Percentiles rank a stretch among this genome's conserved stretches.
phyloP scores from a whole-genome alignment of 2,797 vertebrate species.

The Karalla daura region DNA sequence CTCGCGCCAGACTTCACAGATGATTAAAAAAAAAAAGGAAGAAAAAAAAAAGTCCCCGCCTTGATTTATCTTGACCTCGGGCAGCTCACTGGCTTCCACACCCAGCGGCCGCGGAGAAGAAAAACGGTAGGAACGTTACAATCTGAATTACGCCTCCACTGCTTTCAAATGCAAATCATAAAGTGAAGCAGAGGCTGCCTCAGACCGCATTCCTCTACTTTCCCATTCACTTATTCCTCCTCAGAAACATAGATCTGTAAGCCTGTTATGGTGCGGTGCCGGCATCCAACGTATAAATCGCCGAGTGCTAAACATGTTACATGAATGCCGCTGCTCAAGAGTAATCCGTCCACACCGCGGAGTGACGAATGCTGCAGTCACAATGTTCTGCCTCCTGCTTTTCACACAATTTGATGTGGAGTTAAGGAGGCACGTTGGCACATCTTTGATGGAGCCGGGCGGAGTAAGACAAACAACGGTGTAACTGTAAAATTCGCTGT shows the following conservation, averaged over 20 bases:
- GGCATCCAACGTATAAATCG: background rate
- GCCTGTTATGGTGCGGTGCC: background rate
- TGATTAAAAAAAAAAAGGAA: slow-evolving; percentile 13
- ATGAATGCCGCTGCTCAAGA: background rate
- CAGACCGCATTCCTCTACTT: background rate
- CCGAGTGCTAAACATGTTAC: background rate
- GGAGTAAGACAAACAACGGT: too few species aligned
- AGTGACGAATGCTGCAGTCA: background rate
- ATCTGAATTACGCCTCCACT: slow-evolving; percentile 11
- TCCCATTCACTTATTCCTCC: background rate
- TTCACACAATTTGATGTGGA: background rate
- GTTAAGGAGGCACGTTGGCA: background rate
- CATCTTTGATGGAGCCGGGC: background rate
- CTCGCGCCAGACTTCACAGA: background rate
- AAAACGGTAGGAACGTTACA: background rate
- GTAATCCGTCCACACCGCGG: background rate
- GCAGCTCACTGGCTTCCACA: slow-evolving; percentile 6
- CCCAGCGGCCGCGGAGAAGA: fast-evolving
- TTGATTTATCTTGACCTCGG: slow-evolving; percentile 30
- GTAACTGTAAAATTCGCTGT: background rate
- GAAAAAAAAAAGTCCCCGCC: too few species aligned
- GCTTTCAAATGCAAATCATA: slow-evolving; percentile 34
- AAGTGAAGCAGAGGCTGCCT: background rate
- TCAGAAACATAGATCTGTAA: background rate
- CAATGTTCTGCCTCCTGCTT: background rate